Base-by-base conservation (phyloP, 2,888 invertebrate species). In the Mesoligia furuncula region DNA sequence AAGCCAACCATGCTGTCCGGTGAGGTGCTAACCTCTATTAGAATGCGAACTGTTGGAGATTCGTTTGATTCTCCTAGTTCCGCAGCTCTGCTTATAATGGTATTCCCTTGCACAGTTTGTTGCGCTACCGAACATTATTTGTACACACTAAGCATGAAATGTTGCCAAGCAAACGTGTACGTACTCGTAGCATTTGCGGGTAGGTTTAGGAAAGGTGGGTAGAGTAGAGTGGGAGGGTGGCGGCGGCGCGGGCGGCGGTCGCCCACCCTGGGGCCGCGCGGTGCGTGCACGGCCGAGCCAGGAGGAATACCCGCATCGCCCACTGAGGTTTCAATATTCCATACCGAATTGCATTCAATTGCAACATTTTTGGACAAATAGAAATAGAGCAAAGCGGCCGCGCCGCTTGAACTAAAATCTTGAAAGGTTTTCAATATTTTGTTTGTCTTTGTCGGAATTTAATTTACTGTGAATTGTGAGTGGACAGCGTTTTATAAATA, bases 111-210 rank as follows among this genome's bases (percentile, higher is more conserved):
- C 94, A 92, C 93, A 93, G 95, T 95, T 95, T 93, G 94, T 94
- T 94, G 93, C 94, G 91, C 92, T 90, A 91, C 94, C 94, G 93
- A 94, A 95, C 95, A 95, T 95, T 96, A 96, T 96, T 96, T 96
- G 96, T 96, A 95, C 95, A 96, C 95, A 95, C 95, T 96, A 96
- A 96, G 96, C 95, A 96, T 96, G 96, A 96, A 96, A 96, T 96
- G 96, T 96, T 95, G 95, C 95, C 96, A 95, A 96, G 96, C 96
- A 96, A 96, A 96, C 96, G 95, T 94, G 95, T 95, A 95, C 94
- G 90, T 91, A 90, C 89, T 96, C 94, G 90, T 91, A 90, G 90
- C 96, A 95, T 96, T 96, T 96, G 96, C 95, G 95, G 94, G 95
- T 95, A 96, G 96, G 96, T 96, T 96, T 96, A 96, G 96, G 89